Percentiles rank a stretch among this genome's conserved stretches.
phyloP scores from a whole-genome alignment of 2,113 vertebrate genomes.

The Marmota flaviventris region DNA sequence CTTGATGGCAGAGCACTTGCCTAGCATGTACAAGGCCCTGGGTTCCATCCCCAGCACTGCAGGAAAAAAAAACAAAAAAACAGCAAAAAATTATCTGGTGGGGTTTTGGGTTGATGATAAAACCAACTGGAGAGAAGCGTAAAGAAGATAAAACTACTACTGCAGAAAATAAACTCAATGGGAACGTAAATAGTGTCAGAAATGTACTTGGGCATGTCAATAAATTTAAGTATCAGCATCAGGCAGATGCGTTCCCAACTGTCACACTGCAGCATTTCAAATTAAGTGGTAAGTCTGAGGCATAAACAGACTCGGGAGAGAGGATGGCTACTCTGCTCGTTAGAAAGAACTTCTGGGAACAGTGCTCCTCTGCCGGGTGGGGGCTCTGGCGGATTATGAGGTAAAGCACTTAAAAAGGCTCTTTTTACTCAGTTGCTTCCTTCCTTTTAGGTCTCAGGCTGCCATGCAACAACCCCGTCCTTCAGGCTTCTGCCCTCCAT shows the following conservation, averaged over 20 bases:
- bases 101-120: background rate
- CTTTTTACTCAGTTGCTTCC: background rate
- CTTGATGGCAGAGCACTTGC: background rate
- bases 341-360: background rate
- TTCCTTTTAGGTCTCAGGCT: background rate
- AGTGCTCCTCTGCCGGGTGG: background rate
- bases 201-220: background rate
- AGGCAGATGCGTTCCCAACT: background rate
- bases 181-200: background rate
- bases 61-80: background rate
- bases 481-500: background rate
- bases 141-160: constrained; percentile 1
- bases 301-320: background rate
- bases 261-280: background rate
- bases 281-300: background rate
- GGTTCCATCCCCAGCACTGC: background rate
- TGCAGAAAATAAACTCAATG: background rate
- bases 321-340: too few species aligned
- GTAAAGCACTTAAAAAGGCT: background rate
- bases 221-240: background rate
- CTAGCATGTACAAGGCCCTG: background rate
- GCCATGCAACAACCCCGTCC: background rate
- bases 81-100: background rate
- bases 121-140: background rate
- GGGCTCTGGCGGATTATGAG: background rate